Percentiles rank a stretch among this genome's conserved stretches.
Conservation (phyloP, 1,140 invertebrate genomes). For the Helicoverpa armigera region DNA sequence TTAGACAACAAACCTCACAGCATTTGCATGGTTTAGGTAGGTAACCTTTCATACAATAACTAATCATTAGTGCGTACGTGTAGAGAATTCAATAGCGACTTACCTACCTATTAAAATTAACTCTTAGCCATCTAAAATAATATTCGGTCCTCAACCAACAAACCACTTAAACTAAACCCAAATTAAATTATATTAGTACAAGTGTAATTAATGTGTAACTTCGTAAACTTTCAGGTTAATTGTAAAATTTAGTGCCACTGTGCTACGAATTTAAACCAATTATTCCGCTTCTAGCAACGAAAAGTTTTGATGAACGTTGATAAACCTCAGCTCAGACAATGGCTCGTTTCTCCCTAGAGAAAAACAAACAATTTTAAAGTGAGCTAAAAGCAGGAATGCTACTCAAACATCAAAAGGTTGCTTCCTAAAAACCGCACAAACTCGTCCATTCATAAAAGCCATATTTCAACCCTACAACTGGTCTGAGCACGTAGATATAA, state of each 20-base stretch:
- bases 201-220: constrained; percentile 42
- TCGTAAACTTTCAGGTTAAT: constrained; percentile 28
- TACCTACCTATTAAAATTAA: constrained; percentile 1
- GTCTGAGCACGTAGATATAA: constrained; percentile 32
- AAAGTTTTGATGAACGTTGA: not conserved
- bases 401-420: constrained; percentile 39
- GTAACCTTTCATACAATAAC: too few relatives aligned
- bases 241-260: constrained; percentile 32
- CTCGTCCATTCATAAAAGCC: constrained; percentile 49
- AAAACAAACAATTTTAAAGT: constrained; percentile 39
- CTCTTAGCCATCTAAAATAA: constrained; percentile 10
- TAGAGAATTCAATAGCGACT: not conserved
- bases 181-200: constrained; percentile 44
- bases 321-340: constrained; percentile 7
- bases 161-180: constrained; percentile 36
- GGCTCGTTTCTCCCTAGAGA: not conserved
- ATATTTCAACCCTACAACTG: constrained; percentile 49
- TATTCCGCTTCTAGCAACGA: not conserved
- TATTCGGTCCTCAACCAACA: constrained; percentile 18
- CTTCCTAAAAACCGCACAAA: constrained; percentile 42
- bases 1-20: too few relatives aligned
- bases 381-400: constrained; percentile 27
- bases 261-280: constrained; percentile 11
- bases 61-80: too few relatives aligned
- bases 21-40: too few relatives aligned